phyloP scores from a whole-genome alignment of 1,140 invertebrate species.

The Himalopsyche phryganea region DNA sequence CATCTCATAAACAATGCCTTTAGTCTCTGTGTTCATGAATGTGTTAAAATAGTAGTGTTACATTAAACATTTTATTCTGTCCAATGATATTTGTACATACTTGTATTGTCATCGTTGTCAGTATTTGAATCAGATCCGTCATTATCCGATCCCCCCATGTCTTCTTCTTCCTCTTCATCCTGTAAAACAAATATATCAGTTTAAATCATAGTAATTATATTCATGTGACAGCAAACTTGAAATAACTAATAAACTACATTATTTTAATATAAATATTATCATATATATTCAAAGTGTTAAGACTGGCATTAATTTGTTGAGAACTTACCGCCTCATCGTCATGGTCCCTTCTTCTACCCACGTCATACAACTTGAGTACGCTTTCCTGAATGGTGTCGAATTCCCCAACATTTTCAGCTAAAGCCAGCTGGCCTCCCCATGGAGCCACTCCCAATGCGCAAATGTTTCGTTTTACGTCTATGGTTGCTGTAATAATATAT shows the following conservation, averaged over 20 bases:
- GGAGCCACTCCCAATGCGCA: conserved; percentile 71
- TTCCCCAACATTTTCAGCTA: conserved; percentile 78
- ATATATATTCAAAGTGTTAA: no score
- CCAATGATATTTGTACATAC: not conserved
- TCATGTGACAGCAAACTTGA: no score
- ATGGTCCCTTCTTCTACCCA: conserved; percentile 67
- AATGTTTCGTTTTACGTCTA: conserved; percentile 82
- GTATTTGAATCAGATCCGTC: conserved; percentile 51
- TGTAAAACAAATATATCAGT: conserved; percentile 34
- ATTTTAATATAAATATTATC: no score
- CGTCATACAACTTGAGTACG: conserved; percentile 78
- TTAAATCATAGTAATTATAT: not conserved
- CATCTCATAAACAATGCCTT: no score
- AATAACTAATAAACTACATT: no score
- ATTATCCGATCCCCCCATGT: conserved; percentile 55
- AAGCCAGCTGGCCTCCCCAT: conserved; percentile 74
- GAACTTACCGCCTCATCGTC: conserved; percentile 66
- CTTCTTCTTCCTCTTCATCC: conserved; percentile 71
- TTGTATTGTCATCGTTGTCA: conserved; percentile 34
- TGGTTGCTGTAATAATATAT: conserved; percentile 64
- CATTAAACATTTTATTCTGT: no score
- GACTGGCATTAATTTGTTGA: no score
- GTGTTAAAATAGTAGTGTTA: no score
- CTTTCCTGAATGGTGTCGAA: conserved; percentile 78
- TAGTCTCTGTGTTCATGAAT: no score